Percentiles rank a stretch among this genome's conserved stretches.
These are phyloP conservation scores for Pedicia rivosa DNA, from an alignment of 2,888 invertebrate species.

Conservation along the genomic window DNA sequence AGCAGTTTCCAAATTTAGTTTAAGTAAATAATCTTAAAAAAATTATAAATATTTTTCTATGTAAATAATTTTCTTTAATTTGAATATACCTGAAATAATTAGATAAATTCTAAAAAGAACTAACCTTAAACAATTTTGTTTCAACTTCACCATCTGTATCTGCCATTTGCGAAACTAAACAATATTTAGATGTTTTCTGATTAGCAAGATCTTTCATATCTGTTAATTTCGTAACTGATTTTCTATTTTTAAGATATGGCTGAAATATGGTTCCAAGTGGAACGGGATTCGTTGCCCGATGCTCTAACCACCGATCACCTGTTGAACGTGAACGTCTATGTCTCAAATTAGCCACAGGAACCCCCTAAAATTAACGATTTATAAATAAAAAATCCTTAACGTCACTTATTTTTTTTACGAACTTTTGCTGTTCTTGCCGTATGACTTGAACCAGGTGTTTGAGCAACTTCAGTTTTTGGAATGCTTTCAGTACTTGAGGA, in stretches of 20 bases:
- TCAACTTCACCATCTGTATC: constrained; percentile 87
- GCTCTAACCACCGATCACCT: constrained; percentile 72
- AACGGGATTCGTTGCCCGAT: constrained; percentile 62
- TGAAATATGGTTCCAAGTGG: constrained; percentile 82
- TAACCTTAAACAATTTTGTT: constrained; percentile 70
- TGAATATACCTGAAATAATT: too few relatives aligned
- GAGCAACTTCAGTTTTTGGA: too few relatives aligned
- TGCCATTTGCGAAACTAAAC: constrained; percentile 80
- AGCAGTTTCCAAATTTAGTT: too few relatives aligned
- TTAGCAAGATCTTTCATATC: constrained; percentile 60
- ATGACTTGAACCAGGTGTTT: neutral
- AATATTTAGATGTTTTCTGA: constrained; percentile 66
- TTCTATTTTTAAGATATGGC: constrained; percentile 64
- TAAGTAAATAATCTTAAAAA: too few relatives aligned
- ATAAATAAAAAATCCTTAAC: too few relatives aligned
- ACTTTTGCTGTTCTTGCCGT: neutral
- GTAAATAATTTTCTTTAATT: neutral
- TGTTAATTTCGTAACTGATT: constrained; percentile 68
- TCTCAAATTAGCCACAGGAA: constrained; percentile 52
- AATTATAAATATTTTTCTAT: too few relatives aligned
- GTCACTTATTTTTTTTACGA: too few relatives aligned
- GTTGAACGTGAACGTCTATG: constrained; percentile 71
- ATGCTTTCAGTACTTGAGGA: constrained; percentile 23
- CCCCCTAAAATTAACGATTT: constrained; percentile 34
- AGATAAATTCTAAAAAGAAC: too few relatives aligned